A percentile compares a stretch with the other conserved stretches of the same genome.
phyloP scores from a whole-genome alignment of 2,888 invertebrate genomes.

The Heteromurus nitidus region DNA sequence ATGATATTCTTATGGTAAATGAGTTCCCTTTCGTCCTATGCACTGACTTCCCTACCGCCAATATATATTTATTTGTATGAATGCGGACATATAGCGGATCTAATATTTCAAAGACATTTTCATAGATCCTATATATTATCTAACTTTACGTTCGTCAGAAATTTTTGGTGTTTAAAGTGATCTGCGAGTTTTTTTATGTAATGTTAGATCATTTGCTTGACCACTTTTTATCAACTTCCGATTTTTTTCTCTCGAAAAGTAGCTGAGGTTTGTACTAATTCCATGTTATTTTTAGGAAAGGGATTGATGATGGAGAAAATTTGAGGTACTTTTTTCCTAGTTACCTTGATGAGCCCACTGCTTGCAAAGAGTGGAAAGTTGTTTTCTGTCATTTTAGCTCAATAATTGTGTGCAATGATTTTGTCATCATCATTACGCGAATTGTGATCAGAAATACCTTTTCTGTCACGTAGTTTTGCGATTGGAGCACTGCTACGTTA shows the following conservation, averaged over 20 bases:
- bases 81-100: too few relatives aligned
- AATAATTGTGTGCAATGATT: not conserved
- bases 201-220: not conserved
- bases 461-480: constrained; percentile 39
- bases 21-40: too few relatives aligned
- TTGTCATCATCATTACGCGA: constrained; percentile 15
- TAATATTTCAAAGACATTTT: too few relatives aligned
- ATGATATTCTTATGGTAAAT: too few relatives aligned
- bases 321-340: constrained; percentile 8
- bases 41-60: too few relatives aligned
- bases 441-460: not conserved
- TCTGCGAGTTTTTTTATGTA: constrained; percentile 6
- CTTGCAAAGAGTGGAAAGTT: constrained; percentile 31
- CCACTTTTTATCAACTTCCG: constrained; percentile 7
- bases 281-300: constrained; percentile 13
- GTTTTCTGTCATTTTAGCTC: constrained; percentile 1
- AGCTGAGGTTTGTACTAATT: not conserved
- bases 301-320: not conserved
- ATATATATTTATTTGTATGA: too few relatives aligned
- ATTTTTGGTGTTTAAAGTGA: not conserved
- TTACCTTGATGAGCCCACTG: constrained; percentile 6
- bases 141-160: too few relatives aligned
- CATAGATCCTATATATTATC: too few relatives aligned
- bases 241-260: not conserved
- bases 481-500: not conserved